Percentiles rank a stretch among this genome's conserved stretches.
phyloP scores from a whole-genome alignment of 2,797 vertebrate genomes.

The Leuciscus waleckii region DNA sequence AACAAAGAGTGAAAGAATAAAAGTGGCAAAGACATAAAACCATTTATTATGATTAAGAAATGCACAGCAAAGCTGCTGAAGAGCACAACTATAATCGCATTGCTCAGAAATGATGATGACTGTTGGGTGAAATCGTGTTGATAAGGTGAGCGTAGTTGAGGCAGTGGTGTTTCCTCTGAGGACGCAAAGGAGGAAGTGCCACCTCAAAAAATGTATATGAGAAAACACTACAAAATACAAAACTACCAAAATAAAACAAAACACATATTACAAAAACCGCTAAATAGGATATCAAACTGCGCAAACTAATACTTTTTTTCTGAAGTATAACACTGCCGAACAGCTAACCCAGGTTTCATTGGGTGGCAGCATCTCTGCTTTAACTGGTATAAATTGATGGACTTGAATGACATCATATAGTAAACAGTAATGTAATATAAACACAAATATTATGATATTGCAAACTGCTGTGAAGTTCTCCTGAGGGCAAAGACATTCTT shows the following conservation, averaged over 20 bases:
- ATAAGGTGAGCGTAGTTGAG: too few species aligned
- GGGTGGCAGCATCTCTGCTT: not conserved
- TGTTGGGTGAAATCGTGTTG: too few species aligned
- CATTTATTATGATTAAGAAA: not conserved
- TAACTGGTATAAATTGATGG: not conserved
- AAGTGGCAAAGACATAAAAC: not conserved
- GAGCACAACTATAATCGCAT: not conserved
- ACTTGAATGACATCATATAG: not conserved
- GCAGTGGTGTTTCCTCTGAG: too few species aligned
- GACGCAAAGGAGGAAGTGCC: too few species aligned
- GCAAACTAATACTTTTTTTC: not conserved
- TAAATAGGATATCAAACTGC: not conserved
- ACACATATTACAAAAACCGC: too few species aligned
- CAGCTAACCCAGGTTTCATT: not conserved
- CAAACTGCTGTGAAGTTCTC: not conserved
- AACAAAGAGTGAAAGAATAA: not conserved
- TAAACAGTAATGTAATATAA: not conserved
- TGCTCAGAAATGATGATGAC: too few species aligned
- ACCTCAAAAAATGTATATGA: too few species aligned
- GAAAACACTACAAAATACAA: too few species aligned
- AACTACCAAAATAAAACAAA: not conserved
- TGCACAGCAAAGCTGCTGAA: not conserved
- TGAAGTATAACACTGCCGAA: not conserved
- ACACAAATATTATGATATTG: not conserved
- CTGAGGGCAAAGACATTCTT: conserved; percentile 32